A percentile compares a stretch with the other conserved stretches of the same genome.
Evolutionary conservation across 2,113 vertebrate species (phyloP).

Genomic region (Trogon melanurus): DNA sequence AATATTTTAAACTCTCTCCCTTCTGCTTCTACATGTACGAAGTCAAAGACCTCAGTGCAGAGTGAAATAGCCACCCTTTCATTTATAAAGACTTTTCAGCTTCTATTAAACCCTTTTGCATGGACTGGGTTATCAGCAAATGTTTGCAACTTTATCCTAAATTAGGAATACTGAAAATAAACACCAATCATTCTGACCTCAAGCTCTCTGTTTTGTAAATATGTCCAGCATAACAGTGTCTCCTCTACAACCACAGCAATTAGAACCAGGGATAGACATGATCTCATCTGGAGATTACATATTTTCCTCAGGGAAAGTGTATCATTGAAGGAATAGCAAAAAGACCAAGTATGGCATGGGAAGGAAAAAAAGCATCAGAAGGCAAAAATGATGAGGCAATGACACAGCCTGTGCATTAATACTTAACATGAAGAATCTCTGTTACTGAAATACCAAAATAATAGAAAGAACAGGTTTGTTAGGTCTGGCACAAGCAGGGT

Average conservation of each 20-base stretch:
- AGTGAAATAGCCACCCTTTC: neutral
- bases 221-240: neutral
- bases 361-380: neutral
- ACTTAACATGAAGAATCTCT: neutral
- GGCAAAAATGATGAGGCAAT: neutral
- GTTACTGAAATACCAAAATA: neutral
- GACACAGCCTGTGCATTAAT: neutral
- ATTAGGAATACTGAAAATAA: neutral
- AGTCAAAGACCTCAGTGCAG: neutral
- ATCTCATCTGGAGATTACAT: neutral
- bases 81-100: neutral
- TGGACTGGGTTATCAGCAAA: neutral
- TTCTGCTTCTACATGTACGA: neutral
- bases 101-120: neutral
- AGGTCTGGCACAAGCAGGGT: neutral
- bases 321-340: neutral
- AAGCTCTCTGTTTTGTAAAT: neutral
- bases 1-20: neutral
- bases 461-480: neutral
- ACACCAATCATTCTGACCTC: neutral
- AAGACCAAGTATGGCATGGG: neutral
- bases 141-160: neutral
- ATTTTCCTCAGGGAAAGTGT: neutral
- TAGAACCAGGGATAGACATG: neutral
- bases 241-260: neutral